phyloP scores from a whole-genome alignment of 2,888 invertebrate species.

The Thymelicus acteon region DNA sequence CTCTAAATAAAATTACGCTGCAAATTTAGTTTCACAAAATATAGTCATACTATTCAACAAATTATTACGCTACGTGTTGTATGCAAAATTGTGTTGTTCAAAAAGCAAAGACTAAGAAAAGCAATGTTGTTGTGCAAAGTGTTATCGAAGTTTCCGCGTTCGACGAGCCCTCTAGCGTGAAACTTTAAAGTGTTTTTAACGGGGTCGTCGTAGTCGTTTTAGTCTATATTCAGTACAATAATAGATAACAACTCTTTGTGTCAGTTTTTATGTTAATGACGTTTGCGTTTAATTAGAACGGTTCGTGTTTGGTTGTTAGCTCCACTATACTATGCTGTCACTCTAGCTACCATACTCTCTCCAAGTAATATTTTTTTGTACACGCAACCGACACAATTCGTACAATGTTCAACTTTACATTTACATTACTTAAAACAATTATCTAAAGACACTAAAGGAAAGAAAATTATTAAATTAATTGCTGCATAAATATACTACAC shows the following conservation, averaged over 20 bases:
- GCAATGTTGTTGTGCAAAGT: constrained; percentile 31
- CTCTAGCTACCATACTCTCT: constrained; percentile 4
- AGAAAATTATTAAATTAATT: too few relatives aligned
- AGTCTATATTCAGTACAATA: constrained; percentile 15
- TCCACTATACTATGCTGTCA: constrained; percentile 17
- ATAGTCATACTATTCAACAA: too few relatives aligned
- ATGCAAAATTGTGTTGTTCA: constrained; percentile 17
- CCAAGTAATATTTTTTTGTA: too few relatives aligned
- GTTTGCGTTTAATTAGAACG: constrained; percentile 28
- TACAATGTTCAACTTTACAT: too few relatives aligned
- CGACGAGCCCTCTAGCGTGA: constrained; percentile 30
- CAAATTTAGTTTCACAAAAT: too few relatives aligned
- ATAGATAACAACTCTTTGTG: constrained; percentile 13
- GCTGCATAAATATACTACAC: too few relatives aligned
- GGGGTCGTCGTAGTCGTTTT: constrained; percentile 18
- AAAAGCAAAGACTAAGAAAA: constrained; percentile 24
- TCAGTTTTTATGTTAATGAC: constrained; percentile 27
- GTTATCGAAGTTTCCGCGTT: constrained; percentile 33
- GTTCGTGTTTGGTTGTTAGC: constrained; percentile 26
- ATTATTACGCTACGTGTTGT: not conserved
- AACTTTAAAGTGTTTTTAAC: constrained; percentile 32
- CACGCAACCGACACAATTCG: too few relatives aligned
- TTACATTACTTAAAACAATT: too few relatives aligned
- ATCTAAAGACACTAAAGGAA: too few relatives aligned
- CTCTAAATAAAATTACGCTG: too few relatives aligned